Conservation (phyloP, 1,140 invertebrate species). For the Pseudomyrmex gracilis region DNA sequence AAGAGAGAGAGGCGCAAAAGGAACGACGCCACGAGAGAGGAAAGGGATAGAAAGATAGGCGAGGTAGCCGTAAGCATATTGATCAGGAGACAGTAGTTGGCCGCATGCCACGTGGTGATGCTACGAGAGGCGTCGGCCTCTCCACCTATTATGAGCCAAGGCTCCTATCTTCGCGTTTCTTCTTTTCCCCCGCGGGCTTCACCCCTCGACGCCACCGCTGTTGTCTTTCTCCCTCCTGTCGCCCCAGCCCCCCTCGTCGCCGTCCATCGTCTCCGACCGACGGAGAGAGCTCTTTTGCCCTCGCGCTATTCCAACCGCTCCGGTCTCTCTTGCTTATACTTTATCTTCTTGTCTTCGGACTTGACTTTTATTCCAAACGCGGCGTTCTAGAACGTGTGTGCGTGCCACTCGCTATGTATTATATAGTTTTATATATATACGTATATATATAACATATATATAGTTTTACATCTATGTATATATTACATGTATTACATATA, state of each 20-base stretch:
- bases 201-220: slow-evolving; percentile 50
- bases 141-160: slow-evolving; percentile 85
- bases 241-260: not conserved
- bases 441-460: not conserved
- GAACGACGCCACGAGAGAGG: slow-evolving; percentile 11
- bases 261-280: not conserved
- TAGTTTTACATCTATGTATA: not conserved
- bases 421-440: not conserved
- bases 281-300: slow-evolving; percentile 32
- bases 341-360: slow-evolving; percentile 43
- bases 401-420: not conserved
- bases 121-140: slow-evolving; percentile 83
- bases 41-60: slow-evolving; percentile 71
- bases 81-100: slow-evolving; percentile 86
- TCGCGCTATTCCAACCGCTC: slow-evolving; percentile 17
- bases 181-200: slow-evolving; percentile 74
- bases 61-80: slow-evolving; percentile 85
- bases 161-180: slow-evolving; percentile 82
- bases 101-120: slow-evolving; percentile 85
- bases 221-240: slow-evolving; percentile 17
- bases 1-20: slow-evolving; percentile 30
- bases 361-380: slow-evolving; percentile 47
- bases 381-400: slow-evolving; percentile 26
- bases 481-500: not conserved
- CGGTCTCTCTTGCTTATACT: slow-evolving; percentile 23